These are phyloP conservation scores for Ganaspis sp. DNA, from an alignment of 1,140 invertebrate species.

Conservation along the genomic window DNA sequence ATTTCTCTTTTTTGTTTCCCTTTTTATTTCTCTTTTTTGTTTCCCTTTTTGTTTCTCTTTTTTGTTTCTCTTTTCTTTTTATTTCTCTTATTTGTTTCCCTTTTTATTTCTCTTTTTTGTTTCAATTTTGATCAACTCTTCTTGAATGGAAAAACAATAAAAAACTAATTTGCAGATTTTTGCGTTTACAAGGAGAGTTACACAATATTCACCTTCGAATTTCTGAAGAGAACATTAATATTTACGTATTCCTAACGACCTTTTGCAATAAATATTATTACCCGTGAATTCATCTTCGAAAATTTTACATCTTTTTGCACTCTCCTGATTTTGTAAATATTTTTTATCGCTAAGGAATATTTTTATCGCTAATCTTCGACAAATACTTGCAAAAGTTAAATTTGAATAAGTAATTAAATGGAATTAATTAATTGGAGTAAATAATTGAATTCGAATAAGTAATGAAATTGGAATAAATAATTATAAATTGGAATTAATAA, in stretches of 20 bases:
- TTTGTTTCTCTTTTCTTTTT: background rate
- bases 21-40: background rate
- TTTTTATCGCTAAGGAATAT: no score
- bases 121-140: background rate
- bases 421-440: no score
- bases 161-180: background rate
- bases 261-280: conserved; percentile 13
- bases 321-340: background rate
- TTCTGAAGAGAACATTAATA: conserved; percentile 21
- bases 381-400: no score
- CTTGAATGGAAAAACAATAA: background rate
- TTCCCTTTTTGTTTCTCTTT: background rate
- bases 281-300: background rate
- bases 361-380: no score
- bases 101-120: background rate
- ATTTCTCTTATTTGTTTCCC: no score
- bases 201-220: conserved; percentile 18
- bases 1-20: no score
- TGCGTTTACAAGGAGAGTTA: conserved; percentile 3
- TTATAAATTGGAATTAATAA: no score
- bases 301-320: background rate
- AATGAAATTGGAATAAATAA: no score
- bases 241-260: conserved; percentile 3
- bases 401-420: no score
- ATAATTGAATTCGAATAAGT: no score